Evolutionary conservation across 2,888 invertebrate species (phyloP).

Genomic region (Morinoia aosen): DNA sequence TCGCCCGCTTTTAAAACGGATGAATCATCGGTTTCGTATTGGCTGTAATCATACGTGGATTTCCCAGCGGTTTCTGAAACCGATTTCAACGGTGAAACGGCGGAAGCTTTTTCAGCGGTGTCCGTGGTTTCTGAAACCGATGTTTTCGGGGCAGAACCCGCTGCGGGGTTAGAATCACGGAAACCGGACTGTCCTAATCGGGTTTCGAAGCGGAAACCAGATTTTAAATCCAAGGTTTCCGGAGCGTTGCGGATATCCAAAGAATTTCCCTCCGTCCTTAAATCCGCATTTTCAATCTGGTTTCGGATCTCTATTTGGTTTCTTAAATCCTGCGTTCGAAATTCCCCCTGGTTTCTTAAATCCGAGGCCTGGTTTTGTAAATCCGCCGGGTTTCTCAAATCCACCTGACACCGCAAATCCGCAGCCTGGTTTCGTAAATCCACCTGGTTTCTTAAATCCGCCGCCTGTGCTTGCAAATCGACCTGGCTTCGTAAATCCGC

Average conservation of each 20-base stretch:
- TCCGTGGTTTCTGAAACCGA: not conserved
- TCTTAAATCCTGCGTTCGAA: conserved; percentile 42
- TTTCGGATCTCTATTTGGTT: conserved; percentile 54
- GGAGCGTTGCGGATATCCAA: not conserved
- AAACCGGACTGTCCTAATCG: not conserved
- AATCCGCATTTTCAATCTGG: not conserved
- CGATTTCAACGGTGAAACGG: not conserved
- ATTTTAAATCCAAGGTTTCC: not conserved
- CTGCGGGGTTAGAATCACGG: not conserved
- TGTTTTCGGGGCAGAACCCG: not conserved
- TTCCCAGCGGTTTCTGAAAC: not conserved
- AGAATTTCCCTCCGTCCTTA: not conserved
- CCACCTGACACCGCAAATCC: conserved; percentile 47
- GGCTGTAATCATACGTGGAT: not conserved
- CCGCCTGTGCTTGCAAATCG: conserved; percentile 39
- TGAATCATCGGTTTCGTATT: not conserved
- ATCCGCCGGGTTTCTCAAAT: conserved; percentile 42
- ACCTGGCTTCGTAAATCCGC: conserved; percentile 30
- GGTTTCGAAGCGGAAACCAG: not conserved
- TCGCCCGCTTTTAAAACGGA: not conserved
- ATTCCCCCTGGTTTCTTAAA: conserved; percentile 28
- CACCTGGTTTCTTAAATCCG: conserved; percentile 43
- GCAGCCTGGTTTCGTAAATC: conserved; percentile 50
- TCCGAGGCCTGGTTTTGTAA: conserved; percentile 26
- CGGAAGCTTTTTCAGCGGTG: not conserved